phyloP scores from a whole-genome alignment of 2,113 vertebrate genomes.

The Ptilorrhoa leucosticta region DNA sequence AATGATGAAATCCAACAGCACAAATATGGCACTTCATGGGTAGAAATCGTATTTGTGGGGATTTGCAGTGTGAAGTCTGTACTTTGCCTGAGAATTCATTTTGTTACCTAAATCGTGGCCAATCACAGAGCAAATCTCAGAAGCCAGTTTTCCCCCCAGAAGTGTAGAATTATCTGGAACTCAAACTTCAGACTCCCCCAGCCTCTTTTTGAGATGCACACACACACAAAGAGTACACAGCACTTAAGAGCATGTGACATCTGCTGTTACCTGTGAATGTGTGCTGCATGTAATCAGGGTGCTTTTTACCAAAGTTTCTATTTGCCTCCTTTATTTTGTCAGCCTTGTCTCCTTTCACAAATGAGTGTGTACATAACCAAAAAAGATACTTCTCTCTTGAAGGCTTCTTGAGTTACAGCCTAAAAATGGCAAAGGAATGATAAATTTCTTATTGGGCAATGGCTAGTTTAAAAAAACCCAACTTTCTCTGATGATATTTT shows the following conservation, averaged over 20 bases:
- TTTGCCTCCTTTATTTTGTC: conserved; percentile 64
- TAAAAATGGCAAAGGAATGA: conserved; percentile 27
- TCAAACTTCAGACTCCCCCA: background rate
- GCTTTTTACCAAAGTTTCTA: conserved; percentile 64
- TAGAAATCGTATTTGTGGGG: background rate
- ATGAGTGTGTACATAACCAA: conserved; percentile 72
- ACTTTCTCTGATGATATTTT: conserved; percentile 64
- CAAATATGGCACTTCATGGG: background rate
- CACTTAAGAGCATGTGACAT: background rate
- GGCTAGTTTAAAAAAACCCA: conserved; percentile 17
- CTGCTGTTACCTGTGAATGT: conserved; percentile 70
- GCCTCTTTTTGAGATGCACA: background rate
- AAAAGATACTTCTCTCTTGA: conserved; percentile 64
- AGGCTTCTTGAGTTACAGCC: conserved; percentile 75
- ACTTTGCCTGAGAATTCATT: background rate
- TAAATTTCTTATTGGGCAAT: background rate
- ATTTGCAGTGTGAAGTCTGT: background rate
- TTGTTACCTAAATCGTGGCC: background rate
- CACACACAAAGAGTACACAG: background rate
- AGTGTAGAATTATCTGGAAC: background rate
- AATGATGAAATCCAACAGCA: background rate
- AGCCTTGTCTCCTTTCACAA: conserved; percentile 50
- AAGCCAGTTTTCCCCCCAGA: rapidly evolving
- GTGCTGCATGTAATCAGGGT: conserved; percentile 61
- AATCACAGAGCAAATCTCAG: background rate